phyloP scores from a whole-genome alignment of 2,797 vertebrate species.

The Sebastiscus tertius region DNA sequence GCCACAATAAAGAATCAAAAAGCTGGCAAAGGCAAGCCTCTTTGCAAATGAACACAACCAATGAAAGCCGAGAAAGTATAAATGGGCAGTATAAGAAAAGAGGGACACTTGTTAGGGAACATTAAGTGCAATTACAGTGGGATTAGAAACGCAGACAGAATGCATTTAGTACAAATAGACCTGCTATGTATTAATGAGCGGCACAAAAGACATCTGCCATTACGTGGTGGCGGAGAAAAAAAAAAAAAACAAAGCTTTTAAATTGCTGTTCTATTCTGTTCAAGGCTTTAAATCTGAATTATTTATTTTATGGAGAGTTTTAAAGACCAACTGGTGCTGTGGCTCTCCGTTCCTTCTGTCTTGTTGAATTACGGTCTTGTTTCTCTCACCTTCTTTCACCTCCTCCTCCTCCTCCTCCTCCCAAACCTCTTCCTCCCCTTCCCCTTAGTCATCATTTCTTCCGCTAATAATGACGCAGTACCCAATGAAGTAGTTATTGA shows the following conservation, averaged over 20 bases:
- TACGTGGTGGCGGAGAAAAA: not conserved
- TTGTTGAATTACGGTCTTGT: not conserved
- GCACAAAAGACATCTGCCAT: not conserved
- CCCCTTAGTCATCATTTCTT: not conserved
- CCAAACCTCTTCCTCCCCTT: too few species aligned
- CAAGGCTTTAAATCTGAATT: not conserved
- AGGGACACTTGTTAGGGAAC: not conserved
- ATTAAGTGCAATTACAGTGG: not conserved
- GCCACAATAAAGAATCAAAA: not conserved
- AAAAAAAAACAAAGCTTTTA: not conserved
- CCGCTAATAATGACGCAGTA: not conserved
- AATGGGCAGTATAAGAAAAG: slow-evolving; percentile 1
- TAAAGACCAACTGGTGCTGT: not conserved
- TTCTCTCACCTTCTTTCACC: not conserved
- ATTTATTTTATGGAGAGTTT: not conserved
- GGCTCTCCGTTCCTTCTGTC: not conserved
- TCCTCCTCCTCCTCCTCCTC: too few species aligned
- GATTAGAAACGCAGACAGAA: not conserved
- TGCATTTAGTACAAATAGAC: not conserved
- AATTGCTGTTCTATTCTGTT: not conserved
- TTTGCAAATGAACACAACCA: slow-evolving; percentile 2
- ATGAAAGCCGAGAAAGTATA: not conserved
- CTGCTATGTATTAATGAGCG: not conserved
- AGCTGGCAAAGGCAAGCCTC: not conserved
- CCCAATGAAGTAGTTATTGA: not conserved